Percentiles rank a stretch among this genome's conserved stretches.
Conservation (phyloP, 2,888 invertebrate species). For the Clusia tigrina region DNA sequence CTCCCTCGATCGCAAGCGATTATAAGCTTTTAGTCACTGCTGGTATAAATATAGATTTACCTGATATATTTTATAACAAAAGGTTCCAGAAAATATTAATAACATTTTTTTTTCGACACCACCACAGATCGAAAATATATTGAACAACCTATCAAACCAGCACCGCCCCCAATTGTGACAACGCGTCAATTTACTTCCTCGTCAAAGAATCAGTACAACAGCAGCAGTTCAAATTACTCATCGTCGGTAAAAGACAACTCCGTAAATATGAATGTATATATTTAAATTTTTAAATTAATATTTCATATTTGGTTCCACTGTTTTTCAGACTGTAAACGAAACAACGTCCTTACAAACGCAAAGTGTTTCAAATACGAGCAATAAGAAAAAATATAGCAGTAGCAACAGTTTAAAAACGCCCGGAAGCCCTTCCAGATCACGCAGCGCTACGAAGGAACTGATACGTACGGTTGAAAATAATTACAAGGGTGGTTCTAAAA, state of each 20-base stretch:
- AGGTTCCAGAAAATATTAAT: slow-evolving; percentile 25
- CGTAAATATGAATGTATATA: neutral
- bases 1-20: no score
- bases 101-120: no score
- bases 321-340: slow-evolving; percentile 42
- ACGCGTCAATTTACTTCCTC: slow-evolving; percentile 66
- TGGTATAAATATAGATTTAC: no score
- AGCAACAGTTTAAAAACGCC: slow-evolving; percentile 71
- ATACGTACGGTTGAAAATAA: slow-evolving; percentile 68
- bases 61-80: no score
- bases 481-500: no score
- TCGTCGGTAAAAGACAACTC: slow-evolving; percentile 39
- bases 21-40: no score
- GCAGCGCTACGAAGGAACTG: slow-evolving; percentile 89
- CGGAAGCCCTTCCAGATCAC: slow-evolving; percentile 84
- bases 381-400: slow-evolving; percentile 71
- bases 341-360: slow-evolving; percentile 54
- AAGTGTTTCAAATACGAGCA: slow-evolving; percentile 51
- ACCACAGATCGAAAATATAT: slow-evolving; percentile 82
- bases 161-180: slow-evolving; percentile 75
- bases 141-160: slow-evolving; percentile 81
- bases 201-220: slow-evolving; percentile 32
- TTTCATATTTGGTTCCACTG: slow-evolving; percentile 1
- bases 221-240: slow-evolving; percentile 21
- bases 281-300: neutral